phyloP scores from a whole-genome alignment of 2,113 vertebrate genomes.

The Callionymus lyra region DNA sequence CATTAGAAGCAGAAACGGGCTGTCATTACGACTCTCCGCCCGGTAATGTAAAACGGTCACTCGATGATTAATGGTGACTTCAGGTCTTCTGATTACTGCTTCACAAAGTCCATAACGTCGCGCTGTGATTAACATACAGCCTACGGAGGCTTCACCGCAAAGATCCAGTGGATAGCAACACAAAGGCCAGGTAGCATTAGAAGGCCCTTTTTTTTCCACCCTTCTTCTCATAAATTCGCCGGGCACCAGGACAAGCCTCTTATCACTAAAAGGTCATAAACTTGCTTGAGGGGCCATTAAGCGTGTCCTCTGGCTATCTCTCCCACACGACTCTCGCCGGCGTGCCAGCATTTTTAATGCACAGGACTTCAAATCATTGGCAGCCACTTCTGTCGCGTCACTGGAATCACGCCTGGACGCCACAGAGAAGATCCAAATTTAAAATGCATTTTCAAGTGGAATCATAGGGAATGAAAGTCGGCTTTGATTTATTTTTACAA shows the following conservation, averaged over 20 bases:
- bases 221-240: constrained; percentile 45
- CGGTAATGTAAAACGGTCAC: too few species aligned
- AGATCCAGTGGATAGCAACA: constrained; percentile 8
- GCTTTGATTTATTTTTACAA: neutral
- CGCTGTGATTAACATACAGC: neutral
- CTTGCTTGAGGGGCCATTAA: constrained; percentile 50
- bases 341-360: constrained; percentile 28
- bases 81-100: too few species aligned
- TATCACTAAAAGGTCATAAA: constrained; percentile 70
- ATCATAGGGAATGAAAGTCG: too few species aligned
- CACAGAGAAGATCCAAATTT: too few species aligned
- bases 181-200: constrained; percentile 39
- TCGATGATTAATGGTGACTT: too few species aligned
- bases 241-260: constrained; percentile 53
- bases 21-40: too few species aligned
- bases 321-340: constrained; percentile 9
- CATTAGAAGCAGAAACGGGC: too few species aligned
- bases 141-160: constrained; percentile 7
- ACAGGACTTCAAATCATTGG: constrained; percentile 22
- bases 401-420: too few species aligned
- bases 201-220: constrained; percentile 28
- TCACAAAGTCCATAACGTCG: too few species aligned
- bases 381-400: constrained; percentile 9
- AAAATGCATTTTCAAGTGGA: too few species aligned
- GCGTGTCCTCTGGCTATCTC: constrained; percentile 46